phyloP scores from a whole-genome alignment of 2,797 vertebrate genomes.

The Rhinella marina region DNA sequence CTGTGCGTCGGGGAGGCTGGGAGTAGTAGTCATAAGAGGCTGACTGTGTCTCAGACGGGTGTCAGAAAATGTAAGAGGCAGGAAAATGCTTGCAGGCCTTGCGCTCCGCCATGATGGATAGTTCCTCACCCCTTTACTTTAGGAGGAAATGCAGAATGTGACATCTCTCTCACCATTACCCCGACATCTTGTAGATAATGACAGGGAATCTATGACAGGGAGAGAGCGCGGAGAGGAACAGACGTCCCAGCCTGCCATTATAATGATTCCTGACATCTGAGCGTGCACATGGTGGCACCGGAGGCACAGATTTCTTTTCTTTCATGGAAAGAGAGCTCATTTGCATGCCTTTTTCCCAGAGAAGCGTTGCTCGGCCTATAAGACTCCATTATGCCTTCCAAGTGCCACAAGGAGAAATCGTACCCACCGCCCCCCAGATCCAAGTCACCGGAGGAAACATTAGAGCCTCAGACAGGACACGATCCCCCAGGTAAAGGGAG shows the following conservation, averaged over 20 bases:
- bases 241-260: background rate
- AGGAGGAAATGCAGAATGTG: background rate
- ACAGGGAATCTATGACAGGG: background rate
- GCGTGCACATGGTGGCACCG: background rate
- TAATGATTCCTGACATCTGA: conserved; percentile 17
- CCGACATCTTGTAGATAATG: background rate
- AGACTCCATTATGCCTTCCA: too few species aligned
- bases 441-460: too few species aligned
- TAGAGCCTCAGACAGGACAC: too few species aligned
- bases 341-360: too few species aligned
- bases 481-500: too few species aligned
- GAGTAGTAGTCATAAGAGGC: background rate
- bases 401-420: too few species aligned
- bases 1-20: background rate
- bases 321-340: too few species aligned
- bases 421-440: too few species aligned
- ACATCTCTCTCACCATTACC: background rate
- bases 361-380: too few species aligned
- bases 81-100: too few species aligned
- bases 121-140: background rate
- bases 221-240: background rate
- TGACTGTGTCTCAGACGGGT: background rate
- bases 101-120: background rate
- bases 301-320: too few species aligned
- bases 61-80: too few species aligned